phyloP scores from a whole-genome alignment of 2,888 invertebrate species.

The Latheticus oryzae region DNA sequence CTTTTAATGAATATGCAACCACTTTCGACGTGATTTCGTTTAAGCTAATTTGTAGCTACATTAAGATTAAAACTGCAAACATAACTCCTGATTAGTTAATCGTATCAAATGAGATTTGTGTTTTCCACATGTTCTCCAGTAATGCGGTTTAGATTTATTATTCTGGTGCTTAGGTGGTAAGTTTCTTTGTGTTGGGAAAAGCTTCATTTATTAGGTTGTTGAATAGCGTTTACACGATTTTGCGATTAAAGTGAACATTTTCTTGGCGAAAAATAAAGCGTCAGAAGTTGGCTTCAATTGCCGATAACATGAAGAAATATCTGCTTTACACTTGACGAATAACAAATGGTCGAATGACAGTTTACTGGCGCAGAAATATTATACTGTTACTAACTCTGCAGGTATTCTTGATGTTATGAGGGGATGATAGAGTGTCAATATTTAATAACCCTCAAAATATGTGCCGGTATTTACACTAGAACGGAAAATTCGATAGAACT shows the following conservation, averaged over 20 bases:
- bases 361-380: conserved; percentile 8
- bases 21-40: conserved; percentile 15
- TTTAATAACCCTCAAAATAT: conserved; percentile 29
- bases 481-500: conserved; percentile 6
- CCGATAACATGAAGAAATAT: too few relatives aligned
- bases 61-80: conserved; percentile 7
- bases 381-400: conserved; percentile 2
- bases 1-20: conserved; percentile 27
- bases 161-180: neutral
- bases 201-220: too few relatives aligned
- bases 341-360: too few relatives aligned
- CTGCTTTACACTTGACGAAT: too few relatives aligned
- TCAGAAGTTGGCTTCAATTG: too few relatives aligned
- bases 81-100: conserved; percentile 16
- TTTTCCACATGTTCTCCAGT: neutral
- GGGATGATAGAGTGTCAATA: conserved; percentile 23
- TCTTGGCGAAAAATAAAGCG: too few relatives aligned
- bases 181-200: neutral
- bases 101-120: conserved; percentile 7
- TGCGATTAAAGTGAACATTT: too few relatives aligned
- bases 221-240: too few relatives aligned
- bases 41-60: conserved; percentile 9
- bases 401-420: conserved; percentile 6
- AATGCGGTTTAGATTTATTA: neutral
- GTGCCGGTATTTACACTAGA: conserved; percentile 18